Conservation (phyloP, 2,113 vertebrate genomes). For the Micronycteris hirsuta region DNA sequence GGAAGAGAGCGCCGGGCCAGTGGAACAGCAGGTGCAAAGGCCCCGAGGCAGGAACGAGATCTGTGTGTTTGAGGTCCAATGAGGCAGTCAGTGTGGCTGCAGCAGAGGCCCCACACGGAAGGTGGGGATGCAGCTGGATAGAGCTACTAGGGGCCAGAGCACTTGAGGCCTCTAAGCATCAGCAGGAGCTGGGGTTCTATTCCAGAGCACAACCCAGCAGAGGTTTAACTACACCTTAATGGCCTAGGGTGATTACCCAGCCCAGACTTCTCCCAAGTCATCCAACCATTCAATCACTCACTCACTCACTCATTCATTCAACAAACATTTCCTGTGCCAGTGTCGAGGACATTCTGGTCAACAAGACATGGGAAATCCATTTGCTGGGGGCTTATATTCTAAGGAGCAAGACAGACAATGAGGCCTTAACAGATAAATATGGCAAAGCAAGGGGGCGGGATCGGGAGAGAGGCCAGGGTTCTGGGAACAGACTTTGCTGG, state of each 20-base stretch:
- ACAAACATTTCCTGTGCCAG: background rate
- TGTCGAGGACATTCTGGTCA: accelerated
- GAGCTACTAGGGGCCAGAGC: background rate
- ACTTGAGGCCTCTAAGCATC: accelerated
- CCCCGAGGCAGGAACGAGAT: background rate
- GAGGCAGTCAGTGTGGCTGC: background rate
- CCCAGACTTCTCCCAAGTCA: background rate
- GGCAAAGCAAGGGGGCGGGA: background rate
- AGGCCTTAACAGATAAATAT: background rate
- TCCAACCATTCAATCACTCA: background rate
- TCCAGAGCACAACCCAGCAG: background rate
- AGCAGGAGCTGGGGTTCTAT: background rate
- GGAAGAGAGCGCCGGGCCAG: background rate
- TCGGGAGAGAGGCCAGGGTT: background rate
- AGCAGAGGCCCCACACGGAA: background rate
- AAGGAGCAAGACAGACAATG: background rate
- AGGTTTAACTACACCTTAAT: background rate
- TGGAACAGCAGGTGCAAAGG: background rate
- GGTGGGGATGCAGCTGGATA: background rate
- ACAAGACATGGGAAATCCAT: background rate
- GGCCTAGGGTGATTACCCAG: background rate
- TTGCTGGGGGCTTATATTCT: background rate
- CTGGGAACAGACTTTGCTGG: background rate
- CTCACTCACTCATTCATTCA: background rate
- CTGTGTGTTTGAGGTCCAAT: too few species aligned